Percentiles rank a stretch among this genome's conserved stretches.
Evolutionary conservation across 2,888 invertebrate genomes (phyloP).

Genomic region (Agonopterix alstromeriana): DNA sequence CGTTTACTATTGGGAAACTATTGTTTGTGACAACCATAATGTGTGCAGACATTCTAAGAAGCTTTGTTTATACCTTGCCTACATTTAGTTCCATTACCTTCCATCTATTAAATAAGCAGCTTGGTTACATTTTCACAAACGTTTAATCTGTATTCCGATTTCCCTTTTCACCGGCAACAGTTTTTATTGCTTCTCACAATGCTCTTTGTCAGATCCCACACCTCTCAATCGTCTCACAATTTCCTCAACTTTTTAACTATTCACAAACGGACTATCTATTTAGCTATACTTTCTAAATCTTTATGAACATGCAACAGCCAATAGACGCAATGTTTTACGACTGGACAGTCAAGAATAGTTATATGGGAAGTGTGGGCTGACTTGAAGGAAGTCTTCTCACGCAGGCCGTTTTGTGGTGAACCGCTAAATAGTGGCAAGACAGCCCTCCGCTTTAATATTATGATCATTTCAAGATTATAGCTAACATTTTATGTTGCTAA

Average conservation of each 20-base stretch:
- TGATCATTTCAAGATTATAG: constrained; percentile 32
- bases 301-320: not conserved
- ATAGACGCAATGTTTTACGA: constrained; percentile 15
- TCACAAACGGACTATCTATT: no score
- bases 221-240: no score
- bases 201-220: no score
- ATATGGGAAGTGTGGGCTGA: constrained; percentile 27
- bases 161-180: no score
- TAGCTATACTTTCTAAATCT: no score
- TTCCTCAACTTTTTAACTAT: no score
- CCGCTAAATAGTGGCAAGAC: constrained; percentile 44
- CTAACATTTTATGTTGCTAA: constrained; percentile 29
- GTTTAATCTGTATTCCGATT: no score
- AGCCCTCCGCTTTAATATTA: constrained; percentile 33
- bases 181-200: no score
- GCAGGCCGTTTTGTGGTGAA: constrained; percentile 44
- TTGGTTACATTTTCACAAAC: no score
- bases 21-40: constrained; percentile 8
- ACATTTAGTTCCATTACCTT: not conserved
- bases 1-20: constrained; percentile 8
- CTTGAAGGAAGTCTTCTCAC: constrained; percentile 41
- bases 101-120: no score
- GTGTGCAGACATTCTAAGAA: not conserved
- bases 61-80: not conserved
- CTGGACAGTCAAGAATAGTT: constrained; percentile 13